Conservation (phyloP, 2,888 invertebrate species). For the Malthinus seriepunctatus region DNA sequence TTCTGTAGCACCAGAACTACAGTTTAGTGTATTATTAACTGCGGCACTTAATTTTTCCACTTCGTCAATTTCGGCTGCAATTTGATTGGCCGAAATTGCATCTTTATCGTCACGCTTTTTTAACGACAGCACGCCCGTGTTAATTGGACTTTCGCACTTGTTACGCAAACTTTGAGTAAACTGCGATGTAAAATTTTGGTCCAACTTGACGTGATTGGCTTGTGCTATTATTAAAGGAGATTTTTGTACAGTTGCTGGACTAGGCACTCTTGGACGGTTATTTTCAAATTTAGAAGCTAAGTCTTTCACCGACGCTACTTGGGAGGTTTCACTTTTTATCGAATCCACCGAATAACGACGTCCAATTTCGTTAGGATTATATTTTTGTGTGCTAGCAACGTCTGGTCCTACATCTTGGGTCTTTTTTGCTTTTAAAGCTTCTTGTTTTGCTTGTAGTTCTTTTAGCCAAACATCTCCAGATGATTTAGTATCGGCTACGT, state of each 20-base stretch:
- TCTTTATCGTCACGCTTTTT: slow-evolving; percentile 43
- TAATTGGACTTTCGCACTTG: slow-evolving; percentile 31
- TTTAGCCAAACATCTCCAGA: slow-evolving; percentile 71
- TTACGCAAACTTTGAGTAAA: slow-evolving; percentile 18
- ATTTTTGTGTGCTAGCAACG: slow-evolving; percentile 41
- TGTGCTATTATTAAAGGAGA: background rate
- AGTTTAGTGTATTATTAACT: slow-evolving; percentile 55
- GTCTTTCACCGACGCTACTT: slow-evolving; percentile 68
- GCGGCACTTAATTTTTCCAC: slow-evolving; percentile 61
- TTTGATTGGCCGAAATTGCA: slow-evolving; percentile 55
- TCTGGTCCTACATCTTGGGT: slow-evolving; percentile 55
- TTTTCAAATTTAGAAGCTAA: slow-evolving; percentile 81
- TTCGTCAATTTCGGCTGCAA: slow-evolving; percentile 61
- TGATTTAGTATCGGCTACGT: slow-evolving; percentile 40
- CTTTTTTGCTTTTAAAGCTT: slow-evolving; percentile 63
- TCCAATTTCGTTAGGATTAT: slow-evolving; percentile 25
- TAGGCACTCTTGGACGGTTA: slow-evolving; percentile 45
- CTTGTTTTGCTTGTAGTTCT: slow-evolving; percentile 81
- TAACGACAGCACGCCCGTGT: slow-evolving; percentile 40
- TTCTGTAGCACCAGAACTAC: slow-evolving; percentile 57
- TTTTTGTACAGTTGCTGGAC: background rate
- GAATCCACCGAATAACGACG: slow-evolving; percentile 14
- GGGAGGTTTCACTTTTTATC: slow-evolving; percentile 37
- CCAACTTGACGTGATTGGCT: slow-evolving; percentile 13
- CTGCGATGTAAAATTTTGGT: slow-evolving; percentile 14